A percentile compares a stretch with the other conserved stretches of the same genome.
Evolutionary conservation across 2,797 vertebrate species (phyloP).

Genomic region (Urosaurus nigricauda): DNA sequence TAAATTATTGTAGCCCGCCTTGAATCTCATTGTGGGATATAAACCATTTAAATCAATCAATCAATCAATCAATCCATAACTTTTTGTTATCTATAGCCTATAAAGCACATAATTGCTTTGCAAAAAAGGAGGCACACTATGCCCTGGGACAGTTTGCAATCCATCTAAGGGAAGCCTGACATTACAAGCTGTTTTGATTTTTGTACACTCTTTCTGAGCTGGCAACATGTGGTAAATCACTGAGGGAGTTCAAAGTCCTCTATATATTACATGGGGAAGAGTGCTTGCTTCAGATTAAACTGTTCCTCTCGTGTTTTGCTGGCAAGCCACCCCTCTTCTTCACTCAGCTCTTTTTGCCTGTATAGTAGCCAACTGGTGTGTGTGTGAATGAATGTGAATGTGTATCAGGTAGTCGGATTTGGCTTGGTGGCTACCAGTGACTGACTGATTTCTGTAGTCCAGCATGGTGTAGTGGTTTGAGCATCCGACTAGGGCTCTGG

Average conservation of each 20-base stretch:
- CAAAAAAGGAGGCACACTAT: no score
- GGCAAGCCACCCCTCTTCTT: not conserved
- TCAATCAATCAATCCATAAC: no score
- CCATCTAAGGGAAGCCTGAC: not conserved
- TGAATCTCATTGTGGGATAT: no score
- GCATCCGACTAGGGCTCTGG: no score
- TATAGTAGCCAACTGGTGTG: not conserved
- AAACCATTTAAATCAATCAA: no score
- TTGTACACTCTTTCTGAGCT: not conserved
- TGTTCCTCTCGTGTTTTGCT: not conserved
- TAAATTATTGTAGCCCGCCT: no score
- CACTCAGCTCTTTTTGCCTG: not conserved
- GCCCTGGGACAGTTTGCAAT: no score
- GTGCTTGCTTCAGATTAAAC: not conserved
- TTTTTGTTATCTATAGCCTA: no score
- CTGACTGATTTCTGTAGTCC: not conserved
- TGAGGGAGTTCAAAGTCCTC: not conserved
- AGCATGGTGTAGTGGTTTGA: no score
- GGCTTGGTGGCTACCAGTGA: not conserved
- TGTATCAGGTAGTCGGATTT: not conserved
- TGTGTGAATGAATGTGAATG: not conserved
- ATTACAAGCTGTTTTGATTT: not conserved
- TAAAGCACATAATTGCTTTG: no score
- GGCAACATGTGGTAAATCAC: not conserved
- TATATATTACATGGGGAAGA: no score